These are phyloP conservation scores for Vespertilio murinus DNA, from an alignment of 2,797 vertebrate genomes.

Conservation along the genomic window DNA sequence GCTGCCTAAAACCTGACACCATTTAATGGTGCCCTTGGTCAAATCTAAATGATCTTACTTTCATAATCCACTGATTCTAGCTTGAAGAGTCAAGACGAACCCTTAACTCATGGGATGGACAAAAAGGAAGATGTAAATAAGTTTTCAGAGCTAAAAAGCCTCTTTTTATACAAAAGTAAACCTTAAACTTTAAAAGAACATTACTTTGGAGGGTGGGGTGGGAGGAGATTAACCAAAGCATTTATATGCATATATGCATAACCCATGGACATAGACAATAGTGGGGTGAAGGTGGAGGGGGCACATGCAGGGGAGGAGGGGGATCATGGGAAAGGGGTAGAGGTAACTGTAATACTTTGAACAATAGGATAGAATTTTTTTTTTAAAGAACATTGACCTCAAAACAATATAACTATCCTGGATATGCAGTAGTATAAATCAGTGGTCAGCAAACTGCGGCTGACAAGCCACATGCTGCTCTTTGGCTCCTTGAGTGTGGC, in stretches of 20 bases:
- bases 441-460: too few species aligned
- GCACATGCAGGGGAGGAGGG: too few species aligned
- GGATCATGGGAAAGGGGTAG: too few species aligned
- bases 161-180: conserved; percentile 16
- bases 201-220: background rate
- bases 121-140: conserved; percentile 51
- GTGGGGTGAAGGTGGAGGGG: too few species aligned
- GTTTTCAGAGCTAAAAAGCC: conserved; percentile 31
- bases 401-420: background rate
- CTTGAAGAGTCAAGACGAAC: conserved; percentile 33
- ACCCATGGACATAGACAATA: background rate
- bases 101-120: conserved; percentile 29
- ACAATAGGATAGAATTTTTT: background rate
- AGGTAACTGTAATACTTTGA: background rate
- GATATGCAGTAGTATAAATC: background rate
- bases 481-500: too few species aligned
- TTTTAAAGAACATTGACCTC: background rate
- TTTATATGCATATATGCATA: background rate
- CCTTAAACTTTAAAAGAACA: background rate
- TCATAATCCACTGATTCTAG: conserved; percentile 50
- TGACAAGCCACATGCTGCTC: too few species aligned
- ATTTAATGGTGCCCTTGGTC: conserved; percentile 13
- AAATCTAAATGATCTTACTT: conserved; percentile 38
- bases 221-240: background rate
- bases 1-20: background rate